Conservation (phyloP, 2,888 invertebrate species). For the Cordilura impudica region DNA sequence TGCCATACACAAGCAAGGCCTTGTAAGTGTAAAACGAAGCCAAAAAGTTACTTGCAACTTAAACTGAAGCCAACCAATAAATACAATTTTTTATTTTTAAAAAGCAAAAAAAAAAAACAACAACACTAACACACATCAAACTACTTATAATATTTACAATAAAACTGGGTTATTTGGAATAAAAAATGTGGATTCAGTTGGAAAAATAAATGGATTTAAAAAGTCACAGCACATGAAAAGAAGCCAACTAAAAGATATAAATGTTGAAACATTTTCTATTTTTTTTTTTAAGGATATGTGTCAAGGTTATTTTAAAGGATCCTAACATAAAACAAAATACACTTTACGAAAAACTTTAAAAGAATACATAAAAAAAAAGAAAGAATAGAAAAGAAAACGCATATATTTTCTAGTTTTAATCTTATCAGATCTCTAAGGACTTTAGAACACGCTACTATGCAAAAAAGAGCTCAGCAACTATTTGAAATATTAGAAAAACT, state of each 20-base stretch:
- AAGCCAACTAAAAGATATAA: slow-evolving; percentile 36
- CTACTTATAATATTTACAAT: background rate
- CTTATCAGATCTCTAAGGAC: slow-evolving; percentile 50
- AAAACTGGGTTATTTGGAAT: slow-evolving; percentile 58
- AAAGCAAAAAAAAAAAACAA: no score
- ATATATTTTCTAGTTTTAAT: slow-evolving; percentile 17
- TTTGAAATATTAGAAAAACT: background rate
- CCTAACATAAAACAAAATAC: background rate
- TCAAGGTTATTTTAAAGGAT: slow-evolving; percentile 23
- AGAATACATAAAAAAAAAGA: no score
- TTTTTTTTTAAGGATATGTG: slow-evolving; percentile 12
- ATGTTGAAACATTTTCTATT: no score
- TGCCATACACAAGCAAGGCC: slow-evolving; percentile 13
- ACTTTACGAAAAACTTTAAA: no score
- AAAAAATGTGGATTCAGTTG: slow-evolving; percentile 37
- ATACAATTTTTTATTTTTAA: no score
- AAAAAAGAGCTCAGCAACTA: slow-evolving; percentile 3
- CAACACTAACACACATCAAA: no score
- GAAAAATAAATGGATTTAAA: slow-evolving; percentile 42
- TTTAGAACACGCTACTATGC: slow-evolving; percentile 42
- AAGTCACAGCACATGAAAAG: slow-evolving; percentile 22
- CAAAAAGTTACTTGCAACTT: slow-evolving; percentile 51
- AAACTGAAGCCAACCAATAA: slow-evolving; percentile 50
- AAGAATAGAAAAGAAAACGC: slow-evolving; percentile 16
- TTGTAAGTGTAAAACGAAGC: slow-evolving; percentile 53